phyloP scores from a whole-genome alignment of 2,888 invertebrate species.

The Deilephila porcellus region DNA sequence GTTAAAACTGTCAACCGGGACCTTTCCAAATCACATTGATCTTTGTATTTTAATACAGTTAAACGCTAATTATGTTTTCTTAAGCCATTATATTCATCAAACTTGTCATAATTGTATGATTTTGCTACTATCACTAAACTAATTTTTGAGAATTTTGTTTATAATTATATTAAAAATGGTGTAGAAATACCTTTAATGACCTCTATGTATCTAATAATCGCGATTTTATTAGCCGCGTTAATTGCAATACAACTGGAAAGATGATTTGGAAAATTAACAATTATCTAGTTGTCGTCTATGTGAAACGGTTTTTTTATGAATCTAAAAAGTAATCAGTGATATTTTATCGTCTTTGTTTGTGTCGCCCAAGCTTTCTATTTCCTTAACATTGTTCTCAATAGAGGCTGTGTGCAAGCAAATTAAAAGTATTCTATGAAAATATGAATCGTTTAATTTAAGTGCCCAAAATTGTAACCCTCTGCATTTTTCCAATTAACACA shows the following conservation, averaged over 20 bases:
- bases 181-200: slow-evolving; percentile 33
- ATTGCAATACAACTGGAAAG: slow-evolving; percentile 8
- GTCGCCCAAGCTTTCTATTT: slow-evolving; percentile 48
- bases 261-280: slow-evolving; percentile 14
- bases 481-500: no score
- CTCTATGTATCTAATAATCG: slow-evolving; percentile 30
- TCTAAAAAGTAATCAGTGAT: slow-evolving; percentile 24
- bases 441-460: slow-evolving; percentile 35
- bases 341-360: slow-evolving; percentile 35
- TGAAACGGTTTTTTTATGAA: slow-evolving; percentile 24
- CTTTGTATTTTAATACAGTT: slow-evolving; percentile 66
- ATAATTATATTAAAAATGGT: slow-evolving; percentile 43
- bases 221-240: slow-evolving; percentile 12
- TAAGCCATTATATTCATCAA: slow-evolving; percentile 24
- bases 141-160: slow-evolving; percentile 50
- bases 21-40: slow-evolving; percentile 68
- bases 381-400: slow-evolving; percentile 76
- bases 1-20: slow-evolving; percentile 56
- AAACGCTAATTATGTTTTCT: slow-evolving; percentile 59
- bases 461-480: no score
- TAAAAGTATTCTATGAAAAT: slow-evolving; percentile 80
- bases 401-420: slow-evolving; percentile 84
- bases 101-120: slow-evolving; percentile 42
- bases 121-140: slow-evolving; percentile 47
- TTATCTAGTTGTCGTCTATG: slow-evolving; percentile 2